Evolutionary conservation across 2,797 vertebrate species (phyloP).

Genomic region (Typhlichthys subterraneus): DNA sequence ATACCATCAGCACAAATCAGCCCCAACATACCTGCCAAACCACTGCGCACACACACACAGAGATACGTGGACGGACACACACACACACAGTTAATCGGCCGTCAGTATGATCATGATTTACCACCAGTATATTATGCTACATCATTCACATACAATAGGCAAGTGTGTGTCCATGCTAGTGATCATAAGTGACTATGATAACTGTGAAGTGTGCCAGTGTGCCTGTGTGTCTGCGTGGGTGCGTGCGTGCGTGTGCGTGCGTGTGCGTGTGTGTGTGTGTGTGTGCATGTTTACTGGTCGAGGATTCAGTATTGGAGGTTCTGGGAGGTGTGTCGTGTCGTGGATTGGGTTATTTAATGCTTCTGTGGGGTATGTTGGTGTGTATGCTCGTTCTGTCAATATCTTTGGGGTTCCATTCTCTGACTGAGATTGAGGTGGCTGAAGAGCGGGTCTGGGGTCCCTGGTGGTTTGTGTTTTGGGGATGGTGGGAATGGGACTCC

Average conservation of each 20-base stretch:
- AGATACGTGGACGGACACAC: constrained; percentile 1
- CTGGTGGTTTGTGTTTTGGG: too few species aligned
- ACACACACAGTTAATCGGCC: background rate
- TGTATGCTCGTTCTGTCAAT: too few species aligned
- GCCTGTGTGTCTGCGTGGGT: constrained; percentile 9
- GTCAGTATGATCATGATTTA: background rate
- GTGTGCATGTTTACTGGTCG: too few species aligned
- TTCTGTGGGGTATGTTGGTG: too few species aligned
- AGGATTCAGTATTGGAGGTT: too few species aligned
- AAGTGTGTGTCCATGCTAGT: background rate
- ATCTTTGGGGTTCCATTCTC: too few species aligned
- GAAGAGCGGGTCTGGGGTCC: too few species aligned
- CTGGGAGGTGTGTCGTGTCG: too few species aligned
- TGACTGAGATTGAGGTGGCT: too few species aligned
- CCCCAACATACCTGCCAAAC: constrained; percentile 20
- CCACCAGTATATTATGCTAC: background rate
- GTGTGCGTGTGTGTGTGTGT: background rate
- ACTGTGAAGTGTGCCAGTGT: constrained; percentile 7
- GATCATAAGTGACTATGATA: constrained; percentile 25
- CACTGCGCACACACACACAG: constrained; percentile 9
- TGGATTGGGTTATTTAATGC: too few species aligned
- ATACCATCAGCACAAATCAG: constrained; percentile 31
- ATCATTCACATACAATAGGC: constrained; percentile 3
- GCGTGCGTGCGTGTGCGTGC: constrained; percentile 38
- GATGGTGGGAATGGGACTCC: too few species aligned